Conservation (phyloP, 1,140 invertebrate species). For the Lucilia cuprina region DNA sequence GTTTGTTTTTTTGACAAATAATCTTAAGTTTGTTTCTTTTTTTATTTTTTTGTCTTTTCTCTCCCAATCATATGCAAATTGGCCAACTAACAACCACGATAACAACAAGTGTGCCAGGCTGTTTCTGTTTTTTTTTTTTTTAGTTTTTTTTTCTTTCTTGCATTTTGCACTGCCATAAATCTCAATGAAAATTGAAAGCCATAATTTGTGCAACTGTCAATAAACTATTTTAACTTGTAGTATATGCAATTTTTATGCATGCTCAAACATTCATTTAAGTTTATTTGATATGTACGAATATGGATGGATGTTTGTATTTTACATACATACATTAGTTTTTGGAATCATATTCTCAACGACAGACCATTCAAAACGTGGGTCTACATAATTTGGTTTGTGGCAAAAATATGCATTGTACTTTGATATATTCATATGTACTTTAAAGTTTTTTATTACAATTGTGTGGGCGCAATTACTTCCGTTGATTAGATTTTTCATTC, state of each 20-base stretch:
- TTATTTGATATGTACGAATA: neutral
- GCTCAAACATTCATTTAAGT: neutral
- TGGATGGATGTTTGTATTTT: neutral
- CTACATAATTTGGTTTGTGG: neutral
- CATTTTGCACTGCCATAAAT: neutral
- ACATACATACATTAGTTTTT: neutral
- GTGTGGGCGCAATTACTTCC: slow-evolving; percentile 31
- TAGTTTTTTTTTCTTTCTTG: neutral
- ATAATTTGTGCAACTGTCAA: slow-evolving; percentile 34
- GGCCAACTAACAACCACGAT: neutral
- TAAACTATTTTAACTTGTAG: slow-evolving; percentile 13
- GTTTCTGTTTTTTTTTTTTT: neutral
- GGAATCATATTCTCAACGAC: neutral
- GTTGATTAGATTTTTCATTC: slow-evolving; percentile 4
- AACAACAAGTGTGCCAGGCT: slow-evolving; percentile 19
- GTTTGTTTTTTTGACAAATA: slow-evolving; percentile 15
- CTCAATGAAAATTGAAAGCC: slow-evolving; percentile 29
- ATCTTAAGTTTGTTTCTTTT: neutral
- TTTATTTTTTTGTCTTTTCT: neutral
- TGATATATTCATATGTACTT: neutral
- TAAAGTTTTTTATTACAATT: neutral
- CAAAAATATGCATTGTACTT: neutral
- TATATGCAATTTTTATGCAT: neutral
- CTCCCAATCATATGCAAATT: slow-evolving; percentile 24
- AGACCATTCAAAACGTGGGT: neutral